These are phyloP conservation scores for Synaphobranchus kaupii DNA, from an alignment of 2,797 vertebrate genomes.

Conservation along the genomic window DNA sequence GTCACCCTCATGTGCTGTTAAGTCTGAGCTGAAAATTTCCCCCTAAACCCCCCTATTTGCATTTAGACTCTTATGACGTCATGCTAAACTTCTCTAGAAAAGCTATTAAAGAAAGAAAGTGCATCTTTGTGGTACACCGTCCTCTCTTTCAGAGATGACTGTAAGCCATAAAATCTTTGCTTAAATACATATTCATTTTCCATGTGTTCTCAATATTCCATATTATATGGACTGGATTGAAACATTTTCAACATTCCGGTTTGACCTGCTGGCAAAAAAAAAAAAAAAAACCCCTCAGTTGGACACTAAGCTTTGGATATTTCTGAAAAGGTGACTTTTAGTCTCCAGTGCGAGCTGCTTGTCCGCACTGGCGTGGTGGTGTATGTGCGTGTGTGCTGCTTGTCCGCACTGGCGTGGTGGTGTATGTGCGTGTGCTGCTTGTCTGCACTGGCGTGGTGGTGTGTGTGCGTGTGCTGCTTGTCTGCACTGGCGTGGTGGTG, in stretches of 20 bases:
- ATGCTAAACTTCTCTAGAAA: no score
- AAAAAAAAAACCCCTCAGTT: background rate
- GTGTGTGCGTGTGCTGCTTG: background rate
- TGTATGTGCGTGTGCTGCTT: no score
- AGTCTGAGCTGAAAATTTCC: no score
- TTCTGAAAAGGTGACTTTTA: background rate
- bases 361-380: no score
- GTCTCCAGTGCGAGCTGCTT: background rate
- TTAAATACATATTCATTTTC: background rate
- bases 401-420: no score
- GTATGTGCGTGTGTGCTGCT: no score
- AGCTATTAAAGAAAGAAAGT: background rate
- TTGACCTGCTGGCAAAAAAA: background rate
- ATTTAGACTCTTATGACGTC: no score
- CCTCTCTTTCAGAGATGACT: background rate
- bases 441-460: no score
- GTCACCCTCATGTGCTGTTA: no score
- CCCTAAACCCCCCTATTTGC: no score
- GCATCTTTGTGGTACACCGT: background rate
- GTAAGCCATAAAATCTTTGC: background rate
- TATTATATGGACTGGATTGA: no score
- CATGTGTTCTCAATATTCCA: background rate
- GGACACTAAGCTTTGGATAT: background rate
- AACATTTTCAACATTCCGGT: no score
- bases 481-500: background rate